Evolutionary conservation across 2,113 vertebrate species (phyloP), one percentile per base, ranked within the genome.

Genomic region (rabbit (Oryctolagus cuniculus)): DNA sequence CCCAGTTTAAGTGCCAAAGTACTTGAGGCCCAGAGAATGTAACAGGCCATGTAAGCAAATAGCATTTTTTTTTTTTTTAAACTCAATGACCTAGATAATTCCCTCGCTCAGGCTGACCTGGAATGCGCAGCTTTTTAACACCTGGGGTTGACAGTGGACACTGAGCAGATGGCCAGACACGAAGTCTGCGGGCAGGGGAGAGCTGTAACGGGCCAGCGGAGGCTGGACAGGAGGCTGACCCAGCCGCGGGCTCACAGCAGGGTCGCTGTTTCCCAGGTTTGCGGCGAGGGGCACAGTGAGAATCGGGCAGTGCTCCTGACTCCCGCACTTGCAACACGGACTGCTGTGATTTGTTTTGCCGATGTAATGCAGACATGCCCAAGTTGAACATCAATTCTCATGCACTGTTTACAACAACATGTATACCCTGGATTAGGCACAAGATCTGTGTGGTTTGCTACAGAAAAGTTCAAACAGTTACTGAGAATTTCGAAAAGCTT

Each of bases 271-370:
- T 0, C 44, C 78, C 70, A 38, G 80, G 55, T 55, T 16, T 6
- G 78, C 85, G 38, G 34, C 10, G 12, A 55, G 36, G 27, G 78
- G 80, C 85, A 92, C 55, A 91, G 88, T 10, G 24, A 25, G 34
- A 51, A 49, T 87, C 29, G 44, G 74, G 0, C 19, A 22, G 38
- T 49, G 88, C 79, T 0, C 91, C 95, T 17, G 16, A n/a, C 79
- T 89, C 80, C 58, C 83, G 81, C 74, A 78, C 44, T 29, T 89
- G 12, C 0, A 1, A 91, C 7, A 0, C 90, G 89, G 97, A 96
- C 61, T 98, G 98, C 98, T 98, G 98, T 98, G 98, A 98, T 98
- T 98, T 98, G 98, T 98, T 98, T 98, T 98, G 98, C 97, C 94
- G 94, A 98, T 97, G 98, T 98, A 98, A 99, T 98, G 98, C 98